These are phyloP conservation scores for Pangasianodon gigas DNA, from an alignment of 2,113 vertebrate genomes.

Conservation along the genomic window DNA sequence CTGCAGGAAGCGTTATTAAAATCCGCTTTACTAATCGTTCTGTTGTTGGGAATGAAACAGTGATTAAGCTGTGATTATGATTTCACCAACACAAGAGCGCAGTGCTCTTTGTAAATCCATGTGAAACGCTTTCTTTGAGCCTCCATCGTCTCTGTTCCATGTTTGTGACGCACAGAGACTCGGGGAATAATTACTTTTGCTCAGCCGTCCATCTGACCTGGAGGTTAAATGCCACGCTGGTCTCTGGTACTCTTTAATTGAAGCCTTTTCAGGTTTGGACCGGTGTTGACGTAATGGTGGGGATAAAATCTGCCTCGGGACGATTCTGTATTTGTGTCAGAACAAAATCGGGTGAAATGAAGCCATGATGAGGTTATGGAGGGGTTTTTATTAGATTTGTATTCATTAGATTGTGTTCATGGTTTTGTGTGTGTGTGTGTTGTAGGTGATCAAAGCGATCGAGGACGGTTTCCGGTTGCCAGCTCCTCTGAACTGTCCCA, in stretches of 20 bases:
- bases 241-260: background rate
- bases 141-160: background rate
- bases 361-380: background rate
- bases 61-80: background rate
- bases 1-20: background rate
- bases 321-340: background rate
- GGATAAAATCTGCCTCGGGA: background rate
- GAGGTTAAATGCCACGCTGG: background rate
- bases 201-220: background rate
- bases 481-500: constrained; percentile 85
- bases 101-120: background rate
- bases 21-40: background rate
- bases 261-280: background rate
- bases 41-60: background rate
- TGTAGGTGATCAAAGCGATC: constrained; percentile 91
- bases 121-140: background rate
- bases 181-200: constrained; percentile 6
- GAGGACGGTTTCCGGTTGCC: constrained; percentile 96
- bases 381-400: background rate
- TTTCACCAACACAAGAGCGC: background rate
- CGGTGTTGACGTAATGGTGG: background rate
- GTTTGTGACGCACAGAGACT: background rate
- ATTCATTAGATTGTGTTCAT: too few species aligned
- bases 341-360: background rate
- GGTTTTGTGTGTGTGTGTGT: background rate